Conservation (phyloP, 2,888 invertebrate genomes). For the Cinara cedri region DNA sequence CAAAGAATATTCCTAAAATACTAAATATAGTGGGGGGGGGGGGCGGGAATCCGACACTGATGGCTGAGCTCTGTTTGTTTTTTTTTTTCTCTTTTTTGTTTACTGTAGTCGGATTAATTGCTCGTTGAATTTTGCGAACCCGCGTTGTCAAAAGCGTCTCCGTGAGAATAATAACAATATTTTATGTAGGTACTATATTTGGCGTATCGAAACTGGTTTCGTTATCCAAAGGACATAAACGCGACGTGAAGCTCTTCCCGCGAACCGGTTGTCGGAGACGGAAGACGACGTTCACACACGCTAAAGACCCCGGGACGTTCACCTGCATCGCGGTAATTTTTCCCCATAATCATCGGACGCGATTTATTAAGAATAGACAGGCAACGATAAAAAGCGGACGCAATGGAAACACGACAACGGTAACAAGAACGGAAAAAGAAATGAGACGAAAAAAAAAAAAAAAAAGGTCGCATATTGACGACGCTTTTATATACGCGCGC, state of each 20-base stretch:
- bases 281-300: background rate
- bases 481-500: background rate
- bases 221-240: constrained; percentile 27
- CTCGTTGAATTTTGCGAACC: constrained; percentile 30
- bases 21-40: no score
- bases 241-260: background rate
- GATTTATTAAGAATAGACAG: no score
- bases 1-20: no score
- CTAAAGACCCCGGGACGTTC: constrained; percentile 5
- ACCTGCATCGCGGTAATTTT: constrained; percentile 7
- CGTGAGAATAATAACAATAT: background rate
- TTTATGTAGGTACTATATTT: no score
- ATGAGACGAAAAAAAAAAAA: background rate
- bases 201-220: constrained; percentile 6
- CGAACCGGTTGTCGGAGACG: constrained; percentile 22
- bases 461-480: background rate
- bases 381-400: no score
- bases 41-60: no score
- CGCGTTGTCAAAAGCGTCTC: constrained; percentile 8
- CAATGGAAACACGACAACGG: no score
- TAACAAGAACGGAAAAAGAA: no score
- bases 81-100: no score
- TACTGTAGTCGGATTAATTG: background rate
- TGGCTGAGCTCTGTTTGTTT: no score
- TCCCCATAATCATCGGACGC: background rate